Percentiles rank a stretch among this genome's conserved stretches.
These are phyloP conservation scores for Meles meles DNA, from an alignment of 2,113 vertebrate genomes.

Conservation along the genomic window DNA sequence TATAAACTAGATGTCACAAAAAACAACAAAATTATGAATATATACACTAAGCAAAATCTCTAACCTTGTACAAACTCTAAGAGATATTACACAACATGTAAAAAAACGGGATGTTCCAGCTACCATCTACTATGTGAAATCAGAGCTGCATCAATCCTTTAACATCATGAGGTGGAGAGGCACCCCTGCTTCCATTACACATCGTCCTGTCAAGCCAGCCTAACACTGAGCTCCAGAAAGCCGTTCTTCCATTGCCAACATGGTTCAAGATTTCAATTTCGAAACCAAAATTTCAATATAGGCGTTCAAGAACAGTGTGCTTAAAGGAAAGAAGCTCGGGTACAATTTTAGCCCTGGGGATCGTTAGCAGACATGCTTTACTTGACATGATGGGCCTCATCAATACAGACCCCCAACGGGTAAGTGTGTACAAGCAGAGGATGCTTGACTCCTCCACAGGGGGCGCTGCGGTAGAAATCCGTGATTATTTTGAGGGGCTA, in stretches of 20 bases:
- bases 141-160: background rate
- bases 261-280: background rate
- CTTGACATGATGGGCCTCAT: background rate
- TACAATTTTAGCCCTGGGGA: background rate
- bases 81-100: constrained; percentile 52
- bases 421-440: background rate
- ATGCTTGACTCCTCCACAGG: fast-evolving
- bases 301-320: background rate
- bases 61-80: constrained; percentile 41
- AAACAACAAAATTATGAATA: constrained; percentile 30
- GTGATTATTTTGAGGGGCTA: background rate
- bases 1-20: constrained; percentile 8
- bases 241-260: too few relatives aligned
- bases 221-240: background rate
- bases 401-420: background rate
- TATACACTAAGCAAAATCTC: constrained; percentile 19
- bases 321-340: background rate
- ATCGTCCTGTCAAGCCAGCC: background rate
- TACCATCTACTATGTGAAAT: constrained; percentile 75
- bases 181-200: background rate
- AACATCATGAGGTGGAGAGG: background rate
- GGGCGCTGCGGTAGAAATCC: background rate
- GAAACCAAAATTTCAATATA: background rate
- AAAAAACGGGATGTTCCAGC: constrained; percentile 70
- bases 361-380: background rate